phyloP scores from a whole-genome alignment of 2,113 vertebrate species.

The Pan troglodytes region NHGRI_mPanTro3-v2.1_pri NC_072408.2:23095501-23096000 shows the following conservation, averaged over 20 bases:
- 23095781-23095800: neutral
- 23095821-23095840: neutral
- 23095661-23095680: neutral
- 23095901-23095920: neutral
- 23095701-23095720: neutral
- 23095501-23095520: neutral
- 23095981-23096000: neutral
- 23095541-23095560: neutral
- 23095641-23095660: neutral
- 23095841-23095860: neutral
- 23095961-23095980: neutral
- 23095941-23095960: neutral
- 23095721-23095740: neutral
- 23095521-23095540: neutral
- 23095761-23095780: rapidly evolving
- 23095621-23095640: neutral
- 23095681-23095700: neutral
- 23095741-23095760: neutral
- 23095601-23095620: neutral
- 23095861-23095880: neutral
- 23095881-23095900: neutral
- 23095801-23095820: neutral
- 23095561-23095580: neutral
- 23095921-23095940: neutral
- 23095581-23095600: neutral